Percentiles rank a stretch among this genome's conserved stretches.
Evolutionary conservation across 2,888 invertebrate genomes (phyloP).

Genomic region (Congeria kusceri): DNA sequence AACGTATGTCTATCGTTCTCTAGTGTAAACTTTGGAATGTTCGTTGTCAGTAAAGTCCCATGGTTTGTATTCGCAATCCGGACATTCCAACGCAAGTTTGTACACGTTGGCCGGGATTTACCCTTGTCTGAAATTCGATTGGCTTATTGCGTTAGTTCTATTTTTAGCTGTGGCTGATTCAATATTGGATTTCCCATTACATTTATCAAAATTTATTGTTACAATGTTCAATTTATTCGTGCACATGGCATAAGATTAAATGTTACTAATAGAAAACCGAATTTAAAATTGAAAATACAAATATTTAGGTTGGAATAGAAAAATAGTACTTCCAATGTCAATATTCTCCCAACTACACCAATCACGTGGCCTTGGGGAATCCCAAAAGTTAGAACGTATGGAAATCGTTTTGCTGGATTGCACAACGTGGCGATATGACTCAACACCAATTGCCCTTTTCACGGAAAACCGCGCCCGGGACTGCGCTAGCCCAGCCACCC

Average conservation of each 20-base stretch:
- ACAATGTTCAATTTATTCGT: too few relatives aligned
- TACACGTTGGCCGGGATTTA: constrained; percentile 4
- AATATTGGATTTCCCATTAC: too few relatives aligned
- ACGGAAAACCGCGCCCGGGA: too few relatives aligned
- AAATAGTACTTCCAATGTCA: too few relatives aligned
- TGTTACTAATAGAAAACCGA: too few relatives aligned
- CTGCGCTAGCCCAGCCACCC: too few relatives aligned
- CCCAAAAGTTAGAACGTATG: constrained; percentile 27
- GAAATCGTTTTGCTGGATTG: constrained; percentile 48
- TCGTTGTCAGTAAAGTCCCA: neutral
- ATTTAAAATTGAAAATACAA: too few relatives aligned
- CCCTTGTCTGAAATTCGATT: neutral
- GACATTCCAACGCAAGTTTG: constrained; percentile 10
- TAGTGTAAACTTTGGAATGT: constrained; percentile 26
- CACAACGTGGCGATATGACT: constrained; percentile 34
- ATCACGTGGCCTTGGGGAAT: constrained; percentile 40
- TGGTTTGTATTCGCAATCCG: constrained; percentile 19
- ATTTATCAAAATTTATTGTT: too few relatives aligned
- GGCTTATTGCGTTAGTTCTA: neutral
- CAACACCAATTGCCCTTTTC: neutral
- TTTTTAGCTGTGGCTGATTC: too few relatives aligned
- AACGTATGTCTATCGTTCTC: constrained; percentile 18
- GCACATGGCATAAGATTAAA: too few relatives aligned
- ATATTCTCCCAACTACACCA: constrained; percentile 37
- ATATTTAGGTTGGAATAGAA: too few relatives aligned